These are phyloP conservation scores for Synchiropus splendidus DNA, from an alignment of 2,113 vertebrate species.

Conservation along the genomic window DNA sequence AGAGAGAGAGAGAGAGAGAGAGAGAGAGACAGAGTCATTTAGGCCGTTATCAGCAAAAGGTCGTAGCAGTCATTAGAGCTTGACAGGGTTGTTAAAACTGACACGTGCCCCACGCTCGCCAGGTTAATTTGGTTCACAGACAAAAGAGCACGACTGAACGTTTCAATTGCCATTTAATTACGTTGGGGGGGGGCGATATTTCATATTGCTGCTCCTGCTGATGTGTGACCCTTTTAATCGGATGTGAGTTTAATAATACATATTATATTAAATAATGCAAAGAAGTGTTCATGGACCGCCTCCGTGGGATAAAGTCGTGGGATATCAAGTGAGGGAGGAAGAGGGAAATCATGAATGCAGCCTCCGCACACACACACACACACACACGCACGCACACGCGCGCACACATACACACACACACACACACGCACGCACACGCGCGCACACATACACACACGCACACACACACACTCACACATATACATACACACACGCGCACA, in stretches of 20 bases:
- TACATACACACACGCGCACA: too few relatives aligned
- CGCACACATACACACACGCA: too few relatives aligned
- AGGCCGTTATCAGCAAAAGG: slow-evolving; percentile 48
- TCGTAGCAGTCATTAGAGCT: slow-evolving; percentile 49
- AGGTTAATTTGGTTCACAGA: slow-evolving; percentile 32
- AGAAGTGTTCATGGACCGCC: too few relatives aligned
- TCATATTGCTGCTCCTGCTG: too few relatives aligned
- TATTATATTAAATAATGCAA: too few relatives aligned
- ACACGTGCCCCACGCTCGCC: neutral
- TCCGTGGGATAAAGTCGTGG: neutral
- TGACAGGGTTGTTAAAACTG: slow-evolving; percentile 30
- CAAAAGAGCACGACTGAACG: slow-evolving; percentile 9
- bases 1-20: slow-evolving; percentile 4
- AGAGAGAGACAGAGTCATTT: slow-evolving; percentile 35
- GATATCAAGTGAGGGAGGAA: slow-evolving; percentile 2
- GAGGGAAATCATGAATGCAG: slow-evolving; percentile 7
- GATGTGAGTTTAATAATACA: too few relatives aligned
- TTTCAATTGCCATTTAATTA: slow-evolving; percentile 25
- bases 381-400: slow-evolving; percentile 15
- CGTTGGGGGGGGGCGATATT: too few relatives aligned
- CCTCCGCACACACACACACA: too few relatives aligned
- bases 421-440: slow-evolving; percentile 8
- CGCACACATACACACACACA: slow-evolving; percentile 4
- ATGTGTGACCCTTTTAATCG: too few relatives aligned
- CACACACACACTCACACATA: too few relatives aligned